phyloP scores from a whole-genome alignment of 2,888 invertebrate genomes.

The Iphiclides podalirius region DNA sequence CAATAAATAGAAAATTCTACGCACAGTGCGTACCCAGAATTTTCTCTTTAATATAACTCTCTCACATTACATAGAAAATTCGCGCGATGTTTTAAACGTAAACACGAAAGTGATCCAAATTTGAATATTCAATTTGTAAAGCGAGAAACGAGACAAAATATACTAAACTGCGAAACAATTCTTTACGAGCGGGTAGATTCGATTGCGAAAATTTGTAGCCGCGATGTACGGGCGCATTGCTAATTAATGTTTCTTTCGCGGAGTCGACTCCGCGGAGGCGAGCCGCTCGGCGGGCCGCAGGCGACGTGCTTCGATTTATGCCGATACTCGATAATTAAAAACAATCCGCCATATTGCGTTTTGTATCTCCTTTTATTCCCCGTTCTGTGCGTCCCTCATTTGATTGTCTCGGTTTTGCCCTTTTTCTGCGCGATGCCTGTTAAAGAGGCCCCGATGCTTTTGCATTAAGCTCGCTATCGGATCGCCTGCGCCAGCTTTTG shows the following conservation, averaged over 20 bases:
- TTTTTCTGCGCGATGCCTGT: slow-evolving; percentile 49
- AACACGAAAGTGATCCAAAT: too few species aligned
- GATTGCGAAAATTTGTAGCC: too few species aligned
- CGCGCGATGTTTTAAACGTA: too few species aligned
- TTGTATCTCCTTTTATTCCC: slow-evolving; percentile 71
- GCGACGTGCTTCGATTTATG: slow-evolving; percentile 78
- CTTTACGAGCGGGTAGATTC: too few species aligned
- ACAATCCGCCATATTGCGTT: slow-evolving; percentile 79
- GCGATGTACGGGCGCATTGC: too few species aligned
- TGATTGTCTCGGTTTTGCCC: slow-evolving; percentile 70
- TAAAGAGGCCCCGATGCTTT: slow-evolving; percentile 49
- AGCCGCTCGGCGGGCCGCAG: slow-evolving; percentile 61
- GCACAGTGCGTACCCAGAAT: too few species aligned
- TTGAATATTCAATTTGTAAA: too few species aligned
- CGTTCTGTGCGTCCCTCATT: slow-evolving; percentile 78
- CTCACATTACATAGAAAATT: too few species aligned
- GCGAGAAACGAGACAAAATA: too few species aligned
- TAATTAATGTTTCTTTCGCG: slow-evolving; percentile 8
- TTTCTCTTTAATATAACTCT: too few species aligned
- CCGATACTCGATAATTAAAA: slow-evolving; percentile 81
- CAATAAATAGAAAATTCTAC: too few species aligned
- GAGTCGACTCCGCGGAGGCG: slow-evolving; percentile 43
- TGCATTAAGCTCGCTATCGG: slow-evolving; percentile 62
- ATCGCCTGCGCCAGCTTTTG: slow-evolving; percentile 48
- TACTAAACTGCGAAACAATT: too few species aligned